Evolutionary conservation across 1,140 invertebrate species (phyloP).

Genomic region (Neoseiulus cucumeris): DNA sequence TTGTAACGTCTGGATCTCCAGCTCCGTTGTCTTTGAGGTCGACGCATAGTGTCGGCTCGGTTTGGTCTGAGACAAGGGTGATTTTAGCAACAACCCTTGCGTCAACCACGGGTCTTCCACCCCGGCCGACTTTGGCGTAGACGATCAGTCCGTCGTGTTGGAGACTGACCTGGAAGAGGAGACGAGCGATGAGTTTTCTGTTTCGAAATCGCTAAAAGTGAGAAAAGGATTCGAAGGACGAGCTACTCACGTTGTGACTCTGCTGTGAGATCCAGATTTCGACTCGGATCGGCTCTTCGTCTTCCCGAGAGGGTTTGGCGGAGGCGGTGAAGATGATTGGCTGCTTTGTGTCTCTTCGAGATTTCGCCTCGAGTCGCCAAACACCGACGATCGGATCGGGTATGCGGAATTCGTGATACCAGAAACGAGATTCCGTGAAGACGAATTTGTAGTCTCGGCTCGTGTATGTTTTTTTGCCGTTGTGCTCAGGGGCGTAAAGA

Average conservation of each 20-base stretch:
- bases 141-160: background rate
- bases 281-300: background rate
- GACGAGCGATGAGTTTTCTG: no score
- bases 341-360: background rate
- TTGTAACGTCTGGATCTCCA: background rate
- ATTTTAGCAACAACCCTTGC: slow-evolving; percentile 1
- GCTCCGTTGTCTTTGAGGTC: slow-evolving; percentile 3
- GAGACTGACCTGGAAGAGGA: background rate
- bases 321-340: background rate
- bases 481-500: background rate
- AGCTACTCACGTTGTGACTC: background rate
- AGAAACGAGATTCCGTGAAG: background rate
- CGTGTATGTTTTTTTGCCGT: background rate
- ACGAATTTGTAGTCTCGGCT: background rate
- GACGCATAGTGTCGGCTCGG: background rate
- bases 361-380: background rate
- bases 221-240: background rate
- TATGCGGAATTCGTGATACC: slow-evolving; percentile 1
- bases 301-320: background rate
- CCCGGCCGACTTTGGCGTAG: background rate
- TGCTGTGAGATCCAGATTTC: slow-evolving; percentile 1
- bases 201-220: no score
- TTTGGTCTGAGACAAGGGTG: background rate
- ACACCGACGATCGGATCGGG: background rate
- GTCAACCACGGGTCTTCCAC: background rate